phyloP scores from a whole-genome alignment of 2,888 invertebrate species.

The Pemphredon lugubris region DNA sequence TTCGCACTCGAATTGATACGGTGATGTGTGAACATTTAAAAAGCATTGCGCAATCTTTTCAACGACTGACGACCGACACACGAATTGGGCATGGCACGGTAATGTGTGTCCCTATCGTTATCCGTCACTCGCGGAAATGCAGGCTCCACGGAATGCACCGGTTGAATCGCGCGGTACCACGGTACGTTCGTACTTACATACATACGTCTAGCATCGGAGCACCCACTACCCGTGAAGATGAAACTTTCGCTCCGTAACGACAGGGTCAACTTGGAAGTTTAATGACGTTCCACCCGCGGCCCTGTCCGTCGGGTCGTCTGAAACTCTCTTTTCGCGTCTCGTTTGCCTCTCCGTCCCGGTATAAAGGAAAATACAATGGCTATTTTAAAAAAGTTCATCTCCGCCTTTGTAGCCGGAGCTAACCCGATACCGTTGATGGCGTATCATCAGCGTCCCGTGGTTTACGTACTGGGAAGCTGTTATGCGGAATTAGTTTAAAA shows the following conservation, averaged over 20 bases:
- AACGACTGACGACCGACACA: no score
- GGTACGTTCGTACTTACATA: no score
- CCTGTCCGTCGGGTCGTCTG: constrained; percentile 10
- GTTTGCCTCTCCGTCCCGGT: not conserved
- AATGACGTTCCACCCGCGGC: constrained; percentile 46
- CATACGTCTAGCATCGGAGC: not conserved
- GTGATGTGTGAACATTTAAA: no score
- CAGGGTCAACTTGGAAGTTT: constrained; percentile 57
- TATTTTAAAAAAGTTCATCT: not conserved
- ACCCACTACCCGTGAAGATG: constrained; percentile 52
- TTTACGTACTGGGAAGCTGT: no score
- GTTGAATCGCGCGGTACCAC: no score
- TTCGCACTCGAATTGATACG: no score
- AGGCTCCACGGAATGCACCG: constrained; percentile 15
- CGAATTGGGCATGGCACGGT: no score
- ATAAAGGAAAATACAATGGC: constrained; percentile 3
- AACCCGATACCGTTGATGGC: not conserved
- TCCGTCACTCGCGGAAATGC: constrained; percentile 23
- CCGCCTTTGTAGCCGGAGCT: not conserved
- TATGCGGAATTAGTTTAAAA: no score
- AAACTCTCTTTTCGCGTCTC: constrained; percentile 3
- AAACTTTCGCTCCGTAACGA: constrained; percentile 57
- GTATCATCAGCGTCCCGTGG: no score
- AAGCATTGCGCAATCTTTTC: no score
- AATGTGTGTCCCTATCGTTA: no score